These are phyloP conservation scores for Andrena chrysosceles DNA, from an alignment of 2,888 invertebrate genomes.

Conservation along the genomic window DNA sequence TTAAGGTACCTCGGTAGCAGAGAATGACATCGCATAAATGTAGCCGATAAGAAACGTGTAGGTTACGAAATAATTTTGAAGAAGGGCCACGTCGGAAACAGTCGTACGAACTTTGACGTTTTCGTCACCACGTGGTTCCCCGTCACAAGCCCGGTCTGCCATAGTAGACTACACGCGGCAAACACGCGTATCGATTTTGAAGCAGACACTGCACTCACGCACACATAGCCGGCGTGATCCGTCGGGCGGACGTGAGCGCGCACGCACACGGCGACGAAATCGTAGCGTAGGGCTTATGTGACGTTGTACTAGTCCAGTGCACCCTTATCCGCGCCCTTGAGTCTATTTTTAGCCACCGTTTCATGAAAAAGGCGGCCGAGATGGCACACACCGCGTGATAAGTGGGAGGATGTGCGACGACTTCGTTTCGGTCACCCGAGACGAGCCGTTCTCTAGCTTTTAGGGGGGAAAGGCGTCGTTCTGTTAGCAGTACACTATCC, in stretches of 20 bases:
- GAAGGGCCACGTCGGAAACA: neutral
- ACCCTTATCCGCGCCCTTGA: slow-evolving; percentile 79
- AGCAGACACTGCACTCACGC: slow-evolving; percentile 73
- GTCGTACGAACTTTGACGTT: slow-evolving; percentile 62
- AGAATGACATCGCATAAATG: neutral
- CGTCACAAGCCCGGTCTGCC: slow-evolving; percentile 47
- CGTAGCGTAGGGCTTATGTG: slow-evolving; percentile 69
- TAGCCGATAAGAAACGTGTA: neutral
- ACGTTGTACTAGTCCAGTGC: slow-evolving; percentile 74
- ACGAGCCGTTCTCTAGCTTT: slow-evolving; percentile 1
- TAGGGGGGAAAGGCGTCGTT: slow-evolving; percentile 4
- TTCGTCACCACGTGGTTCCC: slow-evolving; percentile 70
- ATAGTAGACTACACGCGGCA: slow-evolving; percentile 59
- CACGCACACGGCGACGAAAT: slow-evolving; percentile 16
- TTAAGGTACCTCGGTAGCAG: neutral
- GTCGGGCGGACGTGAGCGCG: slow-evolving; percentile 25
- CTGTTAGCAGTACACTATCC: neutral
- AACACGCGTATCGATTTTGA: slow-evolving; percentile 74
- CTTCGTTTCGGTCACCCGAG: slow-evolving; percentile 24
- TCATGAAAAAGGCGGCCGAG: slow-evolving; percentile 55
- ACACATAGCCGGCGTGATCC: slow-evolving; percentile 46
- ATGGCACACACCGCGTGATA: slow-evolving; percentile 39
- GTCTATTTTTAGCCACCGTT: slow-evolving; percentile 77
- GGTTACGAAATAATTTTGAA: neutral
- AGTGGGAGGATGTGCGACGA: slow-evolving; percentile 28